Evolutionary conservation across 2,888 invertebrate genomes (phyloP).

Genomic region (Spialia ferax): DNA sequence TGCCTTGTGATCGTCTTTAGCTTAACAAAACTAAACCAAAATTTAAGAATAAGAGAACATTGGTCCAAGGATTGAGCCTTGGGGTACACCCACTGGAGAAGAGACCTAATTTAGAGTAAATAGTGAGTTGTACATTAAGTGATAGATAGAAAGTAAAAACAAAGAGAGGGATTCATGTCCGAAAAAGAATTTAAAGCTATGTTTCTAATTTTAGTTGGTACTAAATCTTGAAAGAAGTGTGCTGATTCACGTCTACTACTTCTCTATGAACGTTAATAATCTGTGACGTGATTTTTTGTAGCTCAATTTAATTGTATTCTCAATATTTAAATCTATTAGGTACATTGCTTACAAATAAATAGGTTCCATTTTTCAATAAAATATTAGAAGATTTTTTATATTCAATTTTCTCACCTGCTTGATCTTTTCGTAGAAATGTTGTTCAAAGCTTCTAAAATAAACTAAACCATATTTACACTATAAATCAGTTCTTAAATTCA

Average conservation of each 20-base stretch:
- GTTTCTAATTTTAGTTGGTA: not conserved
- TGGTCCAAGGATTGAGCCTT: not conserved
- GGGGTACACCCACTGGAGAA: not conserved
- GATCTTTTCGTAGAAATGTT: not conserved
- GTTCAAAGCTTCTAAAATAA: constrained; percentile 12
- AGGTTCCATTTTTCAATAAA: too few relatives aligned
- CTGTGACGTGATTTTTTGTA: too few relatives aligned
- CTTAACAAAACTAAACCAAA: not conserved
- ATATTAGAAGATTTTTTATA: too few relatives aligned
- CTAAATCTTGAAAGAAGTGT: too few relatives aligned
- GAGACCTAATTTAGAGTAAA: not conserved
- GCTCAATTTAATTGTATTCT: too few relatives aligned
- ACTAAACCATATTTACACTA: constrained; percentile 6
- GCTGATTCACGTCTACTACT: too few relatives aligned
- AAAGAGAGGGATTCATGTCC: not conserved
- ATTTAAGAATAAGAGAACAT: not conserved
- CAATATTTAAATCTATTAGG: too few relatives aligned
- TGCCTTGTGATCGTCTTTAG: not conserved
- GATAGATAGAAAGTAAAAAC: not conserved
- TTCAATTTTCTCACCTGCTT: too few relatives aligned
- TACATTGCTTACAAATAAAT: too few relatives aligned
- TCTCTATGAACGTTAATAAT: too few relatives aligned
- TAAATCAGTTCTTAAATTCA: constrained; percentile 19
- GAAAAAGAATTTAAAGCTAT: not conserved
- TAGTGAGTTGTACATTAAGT: not conserved